A percentile compares a stretch with the other conserved stretches of the same genome.
These are phyloP conservation scores for Trichonephila clavipes DNA, from an alignment of 1,140 invertebrate species.

Conservation along the genomic window DNA sequence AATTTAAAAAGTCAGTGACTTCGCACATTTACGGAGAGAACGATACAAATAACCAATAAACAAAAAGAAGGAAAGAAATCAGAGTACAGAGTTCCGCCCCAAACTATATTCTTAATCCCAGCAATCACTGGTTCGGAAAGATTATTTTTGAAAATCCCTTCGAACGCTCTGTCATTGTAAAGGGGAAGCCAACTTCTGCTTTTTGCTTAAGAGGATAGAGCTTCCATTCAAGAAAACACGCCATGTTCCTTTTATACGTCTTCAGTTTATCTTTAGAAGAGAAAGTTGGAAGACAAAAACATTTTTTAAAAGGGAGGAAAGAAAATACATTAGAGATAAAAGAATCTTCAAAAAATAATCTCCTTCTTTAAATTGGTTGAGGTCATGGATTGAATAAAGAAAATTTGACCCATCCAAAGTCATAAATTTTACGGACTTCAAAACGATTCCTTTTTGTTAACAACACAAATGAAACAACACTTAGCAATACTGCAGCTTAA, in stretches of 20 bases:
- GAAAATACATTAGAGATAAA: neutral
- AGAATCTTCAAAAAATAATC: neutral
- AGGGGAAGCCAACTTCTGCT: neutral
- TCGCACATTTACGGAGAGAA: neutral
- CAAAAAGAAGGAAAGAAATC: neutral
- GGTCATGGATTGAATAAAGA: neutral
- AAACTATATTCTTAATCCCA: neutral
- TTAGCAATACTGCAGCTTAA: too few species aligned
- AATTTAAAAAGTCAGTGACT: slow-evolving; percentile 40
- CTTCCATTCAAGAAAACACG: neutral
- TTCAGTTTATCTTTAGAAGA: neutral
- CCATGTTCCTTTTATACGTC: neutral
- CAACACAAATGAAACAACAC: too few species aligned
- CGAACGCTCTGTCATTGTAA: neutral
- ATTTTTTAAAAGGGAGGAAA: neutral
- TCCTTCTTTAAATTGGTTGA: neutral
- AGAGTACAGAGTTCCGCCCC: neutral
- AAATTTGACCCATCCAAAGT: neutral
- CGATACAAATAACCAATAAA: neutral
- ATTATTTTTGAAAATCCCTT: neutral
- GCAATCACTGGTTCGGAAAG: neutral
- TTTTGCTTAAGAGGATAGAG: neutral
- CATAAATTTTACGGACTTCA: neutral
- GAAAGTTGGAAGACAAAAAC: neutral
- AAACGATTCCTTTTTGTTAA: neutral